Percentiles rank a stretch among this genome's conserved stretches.
Evolutionary conservation across 2,797 vertebrate genomes (phyloP).

Genomic region (Hippopotamyrus pictus): DNA sequence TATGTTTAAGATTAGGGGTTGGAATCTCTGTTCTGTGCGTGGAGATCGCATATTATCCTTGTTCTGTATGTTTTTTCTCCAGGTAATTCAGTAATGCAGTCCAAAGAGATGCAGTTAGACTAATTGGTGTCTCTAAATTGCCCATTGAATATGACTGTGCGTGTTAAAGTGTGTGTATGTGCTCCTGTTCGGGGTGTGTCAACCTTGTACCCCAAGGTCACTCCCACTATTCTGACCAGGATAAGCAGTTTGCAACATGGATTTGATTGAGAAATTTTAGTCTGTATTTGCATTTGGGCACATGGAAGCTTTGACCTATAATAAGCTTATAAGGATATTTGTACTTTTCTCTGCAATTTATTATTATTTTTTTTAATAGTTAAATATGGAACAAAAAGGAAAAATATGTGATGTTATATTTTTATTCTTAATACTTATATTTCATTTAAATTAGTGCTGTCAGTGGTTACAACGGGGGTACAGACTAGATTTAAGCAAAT

Average conservation of each 20-base stretch:
- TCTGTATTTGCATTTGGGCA: not conserved
- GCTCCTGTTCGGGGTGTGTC: not conserved
- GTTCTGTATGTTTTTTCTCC: not conserved
- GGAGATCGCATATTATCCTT: not conserved
- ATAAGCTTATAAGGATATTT: not conserved
- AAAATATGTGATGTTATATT: not conserved
- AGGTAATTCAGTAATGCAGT: not conserved
- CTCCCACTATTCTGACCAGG: not conserved
- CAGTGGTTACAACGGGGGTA: not conserved
- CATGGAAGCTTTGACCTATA: not conserved
- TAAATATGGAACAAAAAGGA: not conserved
- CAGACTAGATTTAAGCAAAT: not conserved
- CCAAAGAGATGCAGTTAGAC: not conserved
- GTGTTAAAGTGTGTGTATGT: not conserved
- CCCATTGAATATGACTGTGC: not conserved
- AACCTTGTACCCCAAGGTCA: not conserved
- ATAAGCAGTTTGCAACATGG: not conserved
- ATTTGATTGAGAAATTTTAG: not conserved
- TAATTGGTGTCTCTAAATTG: not conserved
- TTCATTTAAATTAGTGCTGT: not conserved
- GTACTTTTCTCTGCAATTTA: not conserved
- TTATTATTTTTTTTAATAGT: not conserved
- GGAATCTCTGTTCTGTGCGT: not conserved
- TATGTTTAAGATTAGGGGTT: not conserved
- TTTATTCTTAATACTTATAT: not conserved